A percentile compares a stretch with the other conserved stretches of the same genome.
Evolutionary conservation across 2,113 vertebrate genomes (phyloP).

Genomic region (Caranx melampygus): DNA sequence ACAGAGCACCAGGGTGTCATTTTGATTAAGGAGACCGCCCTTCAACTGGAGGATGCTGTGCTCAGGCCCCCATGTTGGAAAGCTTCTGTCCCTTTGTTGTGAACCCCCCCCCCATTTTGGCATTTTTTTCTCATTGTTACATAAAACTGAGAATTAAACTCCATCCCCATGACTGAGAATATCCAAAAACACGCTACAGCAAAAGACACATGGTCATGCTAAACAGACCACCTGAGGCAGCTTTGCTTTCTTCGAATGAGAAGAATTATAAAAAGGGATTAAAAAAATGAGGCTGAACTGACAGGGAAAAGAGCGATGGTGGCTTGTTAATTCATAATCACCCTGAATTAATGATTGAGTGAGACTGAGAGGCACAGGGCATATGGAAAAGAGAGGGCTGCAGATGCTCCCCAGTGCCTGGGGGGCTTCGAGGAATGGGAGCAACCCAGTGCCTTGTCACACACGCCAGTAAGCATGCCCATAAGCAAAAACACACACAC

Average conservation of each 20-base stretch:
- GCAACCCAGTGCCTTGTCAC: slow-evolving; percentile 57
- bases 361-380: slow-evolving; percentile 73
- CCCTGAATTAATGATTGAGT: slow-evolving; percentile 81
- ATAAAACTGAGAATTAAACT: not conserved
- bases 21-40: slow-evolving; percentile 71
- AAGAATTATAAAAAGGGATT: slow-evolving; percentile 36
- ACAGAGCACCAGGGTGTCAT: slow-evolving; percentile 60
- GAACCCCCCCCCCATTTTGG: not conserved
- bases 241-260: slow-evolving; percentile 4
- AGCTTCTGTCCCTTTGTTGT: slow-evolving; percentile 60
- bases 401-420: slow-evolving; percentile 73
- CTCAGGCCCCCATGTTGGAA: slow-evolving; percentile 57
- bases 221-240: slow-evolving; percentile 35
- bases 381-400: slow-evolving; percentile 78
- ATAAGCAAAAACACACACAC: slow-evolving; percentile 46
- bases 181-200: not conserved
- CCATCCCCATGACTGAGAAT: not conserved
- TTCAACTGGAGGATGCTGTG: slow-evolving; percentile 56
- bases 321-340: slow-evolving; percentile 81
- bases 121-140: not conserved
- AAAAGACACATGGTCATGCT: not conserved
- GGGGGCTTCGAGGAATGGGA: slow-evolving; percentile 64
- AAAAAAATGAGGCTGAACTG: slow-evolving; percentile 55
- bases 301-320: slow-evolving; percentile 55
- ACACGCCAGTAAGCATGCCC: slow-evolving; percentile 43